A percentile compares a stretch with the other conserved stretches of the same genome.
These are phyloP conservation scores for Drosophila willistoni DNA, from an alignment of 1,140 invertebrate species.

Conservation along the genomic window DNA sequence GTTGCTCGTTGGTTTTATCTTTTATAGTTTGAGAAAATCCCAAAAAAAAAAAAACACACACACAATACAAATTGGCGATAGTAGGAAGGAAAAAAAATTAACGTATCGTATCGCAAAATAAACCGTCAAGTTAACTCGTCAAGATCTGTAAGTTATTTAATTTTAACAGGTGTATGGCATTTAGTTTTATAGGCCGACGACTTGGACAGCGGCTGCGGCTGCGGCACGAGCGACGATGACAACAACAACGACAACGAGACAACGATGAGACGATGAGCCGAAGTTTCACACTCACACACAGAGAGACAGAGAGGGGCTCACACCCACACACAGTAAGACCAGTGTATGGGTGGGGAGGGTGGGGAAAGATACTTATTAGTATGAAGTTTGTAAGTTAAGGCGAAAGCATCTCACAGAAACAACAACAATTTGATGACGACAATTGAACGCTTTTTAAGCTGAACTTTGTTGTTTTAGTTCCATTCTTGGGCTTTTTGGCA, in stretches of 20 bases:
- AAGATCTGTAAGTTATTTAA: conserved; percentile 54
- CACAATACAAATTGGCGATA: background rate
- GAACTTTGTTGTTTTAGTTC: background rate
- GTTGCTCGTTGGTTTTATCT: background rate
- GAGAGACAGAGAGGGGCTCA: background rate
- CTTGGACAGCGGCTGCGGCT: conserved; percentile 10
- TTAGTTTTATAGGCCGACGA: conserved; percentile 32
- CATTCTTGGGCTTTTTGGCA: background rate
- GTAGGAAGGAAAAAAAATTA: background rate
- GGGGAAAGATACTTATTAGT: no score
- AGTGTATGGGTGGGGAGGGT: background rate
- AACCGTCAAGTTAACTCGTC: conserved; percentile 46
- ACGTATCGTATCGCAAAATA: background rate
- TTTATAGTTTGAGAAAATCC: conserved; percentile 9
- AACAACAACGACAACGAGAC: background rate
- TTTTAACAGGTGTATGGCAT: conserved; percentile 32
- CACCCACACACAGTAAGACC: background rate
- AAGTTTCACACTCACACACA: background rate
- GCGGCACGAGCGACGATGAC: conserved; percentile 1
- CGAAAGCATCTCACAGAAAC: conserved; percentile 1
- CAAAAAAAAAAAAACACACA: background rate
- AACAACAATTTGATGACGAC: conserved; percentile 18
- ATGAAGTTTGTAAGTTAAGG: background rate
- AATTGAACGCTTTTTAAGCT: conserved; percentile 11
- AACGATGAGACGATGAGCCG: conserved; percentile 3